Evolutionary conservation across 1,140 invertebrate species (phyloP).

Genomic region (Scaptomyza graminum): DNA sequence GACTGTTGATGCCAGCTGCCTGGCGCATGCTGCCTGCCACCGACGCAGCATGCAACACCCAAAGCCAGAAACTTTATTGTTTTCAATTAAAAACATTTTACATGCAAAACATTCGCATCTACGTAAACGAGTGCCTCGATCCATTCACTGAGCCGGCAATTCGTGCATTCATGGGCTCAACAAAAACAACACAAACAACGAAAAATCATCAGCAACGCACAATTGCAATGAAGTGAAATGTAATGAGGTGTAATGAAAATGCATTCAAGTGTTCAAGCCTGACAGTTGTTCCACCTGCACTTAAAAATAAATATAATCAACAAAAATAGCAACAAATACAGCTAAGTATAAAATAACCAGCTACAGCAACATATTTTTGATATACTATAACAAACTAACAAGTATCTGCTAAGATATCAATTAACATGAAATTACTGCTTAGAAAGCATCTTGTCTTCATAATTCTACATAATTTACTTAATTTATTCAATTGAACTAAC

Average conservation of each 20-base stretch:
- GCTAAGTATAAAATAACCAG: not conserved
- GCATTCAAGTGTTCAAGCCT: conserved; percentile 67
- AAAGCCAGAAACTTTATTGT: conserved; percentile 75
- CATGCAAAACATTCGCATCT: conserved; percentile 67
- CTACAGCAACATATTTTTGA: not conserved
- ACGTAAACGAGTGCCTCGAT: conserved; percentile 66
- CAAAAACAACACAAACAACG: conserved; percentile 29
- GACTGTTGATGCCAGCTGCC: not conserved
- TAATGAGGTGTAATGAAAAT: conserved; percentile 82
- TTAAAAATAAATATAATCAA: conserved; percentile 69
- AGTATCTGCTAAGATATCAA: not conserved
- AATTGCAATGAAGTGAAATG: conserved; percentile 80
- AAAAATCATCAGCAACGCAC: conserved; percentile 50
- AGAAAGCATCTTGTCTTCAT: no score
- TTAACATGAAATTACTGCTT: no score
- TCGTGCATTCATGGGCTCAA: conserved; percentile 42
- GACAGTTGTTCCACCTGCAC: conserved; percentile 70
- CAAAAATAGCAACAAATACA: conserved; percentile 8
- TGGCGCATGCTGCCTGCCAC: conserved; percentile 1
- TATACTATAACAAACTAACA: not conserved
- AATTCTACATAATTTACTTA: no score
- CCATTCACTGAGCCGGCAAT: conserved; percentile 44
- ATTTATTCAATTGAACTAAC: no score
- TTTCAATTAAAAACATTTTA: conserved; percentile 82
- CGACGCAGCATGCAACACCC: conserved; percentile 16